Percentiles rank a stretch among this genome's conserved stretches.
These are phyloP conservation scores for Bembecia ichneumoniformis DNA, from an alignment of 2,888 invertebrate genomes.

Conservation along the genomic window DNA sequence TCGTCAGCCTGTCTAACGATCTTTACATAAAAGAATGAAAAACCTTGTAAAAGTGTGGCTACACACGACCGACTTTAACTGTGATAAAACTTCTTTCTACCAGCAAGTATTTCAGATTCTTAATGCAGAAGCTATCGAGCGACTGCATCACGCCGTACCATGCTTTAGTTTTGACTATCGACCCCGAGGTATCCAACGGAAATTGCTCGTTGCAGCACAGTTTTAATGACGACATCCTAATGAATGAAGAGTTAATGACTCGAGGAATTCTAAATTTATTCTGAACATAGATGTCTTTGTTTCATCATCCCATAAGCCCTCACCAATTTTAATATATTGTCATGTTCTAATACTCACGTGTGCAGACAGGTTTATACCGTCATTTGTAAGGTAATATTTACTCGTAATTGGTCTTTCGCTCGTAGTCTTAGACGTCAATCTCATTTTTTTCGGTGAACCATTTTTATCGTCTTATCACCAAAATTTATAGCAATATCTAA, in stretches of 20 bases:
- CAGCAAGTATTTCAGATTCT: not conserved
- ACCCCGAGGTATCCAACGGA: conserved; percentile 29
- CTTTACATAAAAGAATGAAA: too few relatives aligned
- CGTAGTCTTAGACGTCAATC: not conserved
- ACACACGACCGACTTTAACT: not conserved
- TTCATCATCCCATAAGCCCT: too few relatives aligned
- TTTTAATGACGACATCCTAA: conserved; percentile 53
- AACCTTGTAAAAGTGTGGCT: too few relatives aligned
- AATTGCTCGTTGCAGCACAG: conserved; percentile 55
- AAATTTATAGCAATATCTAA: too few relatives aligned
- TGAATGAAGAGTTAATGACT: conserved; percentile 59
- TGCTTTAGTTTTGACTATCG: not conserved
- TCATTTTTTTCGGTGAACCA: not conserved
- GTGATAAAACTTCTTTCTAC: not conserved
- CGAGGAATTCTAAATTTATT: not conserved
- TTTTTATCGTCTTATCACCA: too few relatives aligned
- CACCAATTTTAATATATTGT: too few relatives aligned
- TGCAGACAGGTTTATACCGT: too few relatives aligned
- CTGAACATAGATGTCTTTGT: too few relatives aligned
- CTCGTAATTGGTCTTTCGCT: not conserved
- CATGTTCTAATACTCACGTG: too few relatives aligned
- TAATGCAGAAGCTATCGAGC: too few relatives aligned
- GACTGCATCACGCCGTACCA: not conserved
- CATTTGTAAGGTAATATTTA: not conserved
- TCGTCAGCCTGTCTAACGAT: too few relatives aligned